Evolutionary conservation across 2,888 invertebrate species (phyloP), one percentile per base, ranked within the genome.

Genomic region (Trachelus iudaicus): DNA sequence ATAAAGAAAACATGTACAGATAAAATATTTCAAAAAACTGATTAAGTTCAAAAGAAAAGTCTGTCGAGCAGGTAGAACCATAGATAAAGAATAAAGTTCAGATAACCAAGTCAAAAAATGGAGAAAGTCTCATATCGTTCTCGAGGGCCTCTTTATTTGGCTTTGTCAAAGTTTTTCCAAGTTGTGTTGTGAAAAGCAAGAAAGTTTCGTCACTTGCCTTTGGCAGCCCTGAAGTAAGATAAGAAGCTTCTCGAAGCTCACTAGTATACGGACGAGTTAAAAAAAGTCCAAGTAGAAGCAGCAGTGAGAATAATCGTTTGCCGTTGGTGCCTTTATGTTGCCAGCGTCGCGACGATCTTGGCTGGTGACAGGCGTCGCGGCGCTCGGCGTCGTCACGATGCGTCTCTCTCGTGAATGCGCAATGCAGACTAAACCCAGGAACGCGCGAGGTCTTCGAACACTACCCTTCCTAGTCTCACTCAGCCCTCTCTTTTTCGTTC

Each of bases 321-420:
- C 1, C 6, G 40, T 23, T 56, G 40, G 23, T 56, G 40, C 40
- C 23, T 56, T 56, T 56, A 56, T 1, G 23, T 56, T 33, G 71
- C 71, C 71, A 71, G 71, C 30, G 71, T 11, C 71, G 71, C 30
- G 34, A 71, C 34, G 31, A 34, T 71, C 31, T 71, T 33, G 71
- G 71, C 30, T 31, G 71, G 84, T 83, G 85, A 84, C 84, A 83
- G 83, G 83, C 83, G 83, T 83, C 82, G 84, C 76, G 76, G 75
- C 80, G 79, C 78, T 69, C 80, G 82, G 84, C 83, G 84, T 85
- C 84, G 82, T 83, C 82, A 83, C 87, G 85, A 85, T 89, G 87
- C 87, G 87, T 85, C 87, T 85, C 85, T 82, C 84, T 86, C 81
- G 87, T 86, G 87, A 88, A 89, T 89, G 89, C 90, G 90, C 89